Conservation (phyloP, 1,140 invertebrate genomes). For the Leucophenga varia region DNA sequence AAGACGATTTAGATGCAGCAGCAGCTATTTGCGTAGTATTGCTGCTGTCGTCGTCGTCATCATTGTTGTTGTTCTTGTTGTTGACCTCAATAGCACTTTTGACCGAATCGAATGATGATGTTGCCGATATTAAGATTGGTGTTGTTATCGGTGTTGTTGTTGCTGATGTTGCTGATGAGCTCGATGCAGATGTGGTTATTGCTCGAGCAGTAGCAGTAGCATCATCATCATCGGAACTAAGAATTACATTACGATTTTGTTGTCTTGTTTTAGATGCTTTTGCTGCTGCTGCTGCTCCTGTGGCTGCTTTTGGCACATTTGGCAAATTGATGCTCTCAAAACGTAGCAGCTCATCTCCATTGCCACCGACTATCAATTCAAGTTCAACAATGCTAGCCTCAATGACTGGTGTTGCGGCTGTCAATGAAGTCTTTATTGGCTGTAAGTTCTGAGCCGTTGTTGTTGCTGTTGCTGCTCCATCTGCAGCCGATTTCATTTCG, state of each 20-base stretch:
- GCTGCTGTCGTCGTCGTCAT: conserved; percentile 12
- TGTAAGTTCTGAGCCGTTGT: neutral
- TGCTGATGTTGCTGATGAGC: conserved; percentile 18
- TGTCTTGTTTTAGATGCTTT: too few species aligned
- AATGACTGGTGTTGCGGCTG: neutral
- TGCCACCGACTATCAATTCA: conserved; percentile 19
- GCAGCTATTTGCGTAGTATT: neutral
- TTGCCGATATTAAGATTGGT: conserved; percentile 45
- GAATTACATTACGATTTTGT: too few species aligned
- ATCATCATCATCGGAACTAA: too few species aligned
- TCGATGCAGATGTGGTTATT: neutral
- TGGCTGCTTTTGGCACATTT: conserved; percentile 16
- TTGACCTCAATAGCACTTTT: conserved; percentile 50
- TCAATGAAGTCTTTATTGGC: too few species aligned
- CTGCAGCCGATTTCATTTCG: neutral
- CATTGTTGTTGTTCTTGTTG: conserved; percentile 19
- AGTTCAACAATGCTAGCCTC: conserved; percentile 9
- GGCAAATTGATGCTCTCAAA: conserved; percentile 51
- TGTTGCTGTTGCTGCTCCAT: neutral
- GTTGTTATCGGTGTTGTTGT: conserved; percentile 34
- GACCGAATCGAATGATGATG: conserved; percentile 50
- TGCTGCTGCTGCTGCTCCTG: conserved; percentile 1
- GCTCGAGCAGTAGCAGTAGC: too few species aligned
- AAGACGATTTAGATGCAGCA: too few species aligned
- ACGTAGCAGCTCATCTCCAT: conserved; percentile 32